Percentiles rank a stretch among this genome's conserved stretches.
phyloP scores from a whole-genome alignment of 2,797 vertebrate genomes.

The Neoniphon sammara region DNA sequence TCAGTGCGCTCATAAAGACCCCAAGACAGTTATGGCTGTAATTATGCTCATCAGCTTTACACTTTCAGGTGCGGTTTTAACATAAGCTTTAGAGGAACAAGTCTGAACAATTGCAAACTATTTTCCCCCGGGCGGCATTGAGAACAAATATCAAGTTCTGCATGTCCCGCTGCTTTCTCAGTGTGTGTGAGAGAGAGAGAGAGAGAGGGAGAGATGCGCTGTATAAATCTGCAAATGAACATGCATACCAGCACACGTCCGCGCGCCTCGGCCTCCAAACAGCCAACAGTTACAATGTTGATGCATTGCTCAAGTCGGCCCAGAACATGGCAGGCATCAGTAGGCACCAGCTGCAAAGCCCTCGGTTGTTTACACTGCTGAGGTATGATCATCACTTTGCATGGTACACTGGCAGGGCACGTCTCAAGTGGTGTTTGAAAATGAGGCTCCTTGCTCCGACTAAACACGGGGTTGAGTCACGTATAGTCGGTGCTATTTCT shows the following conservation, averaged over 20 bases:
- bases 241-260: slow-evolving; percentile 19
- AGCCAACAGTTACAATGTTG: slow-evolving; percentile 1
- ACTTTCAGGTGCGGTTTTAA: slow-evolving; percentile 71
- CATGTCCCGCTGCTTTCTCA: slow-evolving; percentile 44
- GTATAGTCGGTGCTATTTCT: neutral
- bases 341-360: slow-evolving; percentile 33
- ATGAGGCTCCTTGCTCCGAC: neutral
- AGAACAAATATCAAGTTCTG: slow-evolving; percentile 62
- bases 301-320: slow-evolving; percentile 41
- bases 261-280: slow-evolving; percentile 39
- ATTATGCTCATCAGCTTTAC: slow-evolving; percentile 68
- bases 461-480: neutral
- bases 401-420: neutral
- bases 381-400: neutral
- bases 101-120: slow-evolving; percentile 77
- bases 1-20: slow-evolving; percentile 55
- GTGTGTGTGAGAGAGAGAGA: slow-evolving; percentile 23
- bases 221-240: slow-evolving; percentile 59
- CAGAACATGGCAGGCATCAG: slow-evolving; percentile 31
- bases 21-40: slow-evolving; percentile 67
- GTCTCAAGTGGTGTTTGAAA: neutral
- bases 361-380: slow-evolving; percentile 44
- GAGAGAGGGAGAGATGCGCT: slow-evolving; percentile 26
- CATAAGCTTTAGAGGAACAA: slow-evolving; percentile 78
- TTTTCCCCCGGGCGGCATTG: slow-evolving; percentile 67